These are phyloP conservation scores for Argyresthia goedartella DNA, from an alignment of 2,888 invertebrate species.

Conservation along the genomic window DNA sequence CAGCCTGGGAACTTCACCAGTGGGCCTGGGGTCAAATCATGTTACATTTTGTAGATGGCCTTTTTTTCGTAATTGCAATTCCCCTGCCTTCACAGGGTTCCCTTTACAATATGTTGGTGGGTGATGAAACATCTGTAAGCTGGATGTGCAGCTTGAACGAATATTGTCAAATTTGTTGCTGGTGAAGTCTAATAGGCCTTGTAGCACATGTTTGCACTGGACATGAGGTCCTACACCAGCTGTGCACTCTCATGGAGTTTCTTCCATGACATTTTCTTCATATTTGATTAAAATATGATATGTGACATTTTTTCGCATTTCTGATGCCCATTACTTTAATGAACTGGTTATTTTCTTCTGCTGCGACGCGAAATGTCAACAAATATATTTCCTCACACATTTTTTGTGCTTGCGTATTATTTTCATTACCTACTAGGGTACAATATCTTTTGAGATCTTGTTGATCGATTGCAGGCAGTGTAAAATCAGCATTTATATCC, in stretches of 20 bases:
- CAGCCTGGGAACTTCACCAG: too few species aligned
- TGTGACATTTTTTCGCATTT: conserved; percentile 3
- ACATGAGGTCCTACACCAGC: background rate
- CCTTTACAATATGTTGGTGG: background rate
- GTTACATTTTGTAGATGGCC: background rate
- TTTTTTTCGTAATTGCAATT: too few species aligned
- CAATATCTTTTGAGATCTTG: too few species aligned
- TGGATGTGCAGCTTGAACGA: background rate
- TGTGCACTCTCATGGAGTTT: conserved; percentile 1
- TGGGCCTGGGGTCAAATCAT: background rate
- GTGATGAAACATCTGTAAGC: background rate
- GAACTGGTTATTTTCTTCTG: background rate
- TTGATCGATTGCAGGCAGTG: too few species aligned
- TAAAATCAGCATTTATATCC: too few species aligned
- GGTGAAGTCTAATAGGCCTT: background rate
- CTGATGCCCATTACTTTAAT: background rate
- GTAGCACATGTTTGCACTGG: conserved; percentile 1
- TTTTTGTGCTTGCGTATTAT: too few species aligned
- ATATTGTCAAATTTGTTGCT: background rate
- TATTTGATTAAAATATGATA: conserved; percentile 1
- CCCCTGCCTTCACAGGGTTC: background rate
- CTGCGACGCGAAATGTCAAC: background rate
- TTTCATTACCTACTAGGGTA: too few species aligned
- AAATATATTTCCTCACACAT: conserved; percentile 4
- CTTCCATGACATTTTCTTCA: background rate